Conservation (phyloP, 92 coral and sea anemone species). For the Epizoanthus rinbou region DNA sequence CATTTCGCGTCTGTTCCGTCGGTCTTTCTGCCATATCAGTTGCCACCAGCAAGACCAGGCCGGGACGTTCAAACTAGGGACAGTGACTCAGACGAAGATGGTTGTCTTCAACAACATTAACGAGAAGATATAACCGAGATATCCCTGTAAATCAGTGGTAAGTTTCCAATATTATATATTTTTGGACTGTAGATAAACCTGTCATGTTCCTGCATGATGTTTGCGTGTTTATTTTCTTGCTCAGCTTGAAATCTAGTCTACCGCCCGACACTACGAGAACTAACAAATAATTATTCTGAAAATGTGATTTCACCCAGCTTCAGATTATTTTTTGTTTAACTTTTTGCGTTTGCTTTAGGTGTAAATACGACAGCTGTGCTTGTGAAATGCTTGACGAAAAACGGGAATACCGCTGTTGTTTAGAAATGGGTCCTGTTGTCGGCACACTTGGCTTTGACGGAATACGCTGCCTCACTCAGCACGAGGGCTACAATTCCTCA, state of each 20-base stretch:
- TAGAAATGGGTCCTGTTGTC: slow-evolving; percentile 5
- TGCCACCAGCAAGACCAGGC: slow-evolving; percentile 4
- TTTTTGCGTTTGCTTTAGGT: background rate
- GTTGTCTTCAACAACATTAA: slow-evolving; percentile 16
- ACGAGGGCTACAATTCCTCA: background rate
- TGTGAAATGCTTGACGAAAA: slow-evolving; percentile 1
- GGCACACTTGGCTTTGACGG: slow-evolving; percentile 4
- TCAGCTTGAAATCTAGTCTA: background rate
- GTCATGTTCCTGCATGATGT: slow-evolving; percentile 12
- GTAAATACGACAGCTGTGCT: slow-evolving; percentile 1
- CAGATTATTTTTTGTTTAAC: slow-evolving; percentile 7
- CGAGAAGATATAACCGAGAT: slow-evolving; percentile 17
- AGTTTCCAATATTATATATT: background rate
- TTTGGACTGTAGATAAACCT: background rate
- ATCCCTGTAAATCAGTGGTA: slow-evolving; percentile 20
- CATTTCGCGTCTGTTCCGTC: background rate
- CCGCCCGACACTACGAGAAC: background rate
- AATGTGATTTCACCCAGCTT: background rate
- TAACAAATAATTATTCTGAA: background rate
- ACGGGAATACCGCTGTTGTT: slow-evolving; percentile 1
- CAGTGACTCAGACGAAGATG: slow-evolving; percentile 17
- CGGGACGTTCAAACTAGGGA: slow-evolving; percentile 2
- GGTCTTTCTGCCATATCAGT: background rate
- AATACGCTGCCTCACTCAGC: slow-evolving; percentile 14
- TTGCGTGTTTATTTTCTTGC: slow-evolving; percentile 10